phyloP scores from a whole-genome alignment of 2,797 vertebrate species.

The Onychomys leucogaster region DNA sequence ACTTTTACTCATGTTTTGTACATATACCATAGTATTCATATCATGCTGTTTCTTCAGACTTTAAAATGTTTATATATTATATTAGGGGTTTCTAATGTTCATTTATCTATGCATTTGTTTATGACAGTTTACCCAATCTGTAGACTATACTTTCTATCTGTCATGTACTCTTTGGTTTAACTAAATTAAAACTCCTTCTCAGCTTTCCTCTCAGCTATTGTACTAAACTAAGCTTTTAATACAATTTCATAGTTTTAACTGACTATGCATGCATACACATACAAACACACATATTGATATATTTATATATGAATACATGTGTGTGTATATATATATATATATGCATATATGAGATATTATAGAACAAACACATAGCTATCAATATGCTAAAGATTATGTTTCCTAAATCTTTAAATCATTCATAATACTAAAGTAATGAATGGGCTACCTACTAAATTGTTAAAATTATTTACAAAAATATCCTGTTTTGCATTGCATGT shows the following conservation, averaged over 20 bases:
- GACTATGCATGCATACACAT: not conserved
- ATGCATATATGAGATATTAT: not conserved
- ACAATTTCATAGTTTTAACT: not conserved
- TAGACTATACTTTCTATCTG: not conserved
- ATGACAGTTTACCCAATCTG: not conserved
- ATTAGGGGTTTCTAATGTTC: not conserved
- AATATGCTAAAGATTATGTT: not conserved
- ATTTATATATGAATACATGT: too few relatives aligned
- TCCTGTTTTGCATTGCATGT: not conserved
- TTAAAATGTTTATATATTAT: not conserved
- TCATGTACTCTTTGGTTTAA: not conserved
- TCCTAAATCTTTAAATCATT: not conserved
- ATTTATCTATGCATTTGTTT: not conserved
- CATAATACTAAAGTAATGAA: not conserved
- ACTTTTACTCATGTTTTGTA: not conserved
- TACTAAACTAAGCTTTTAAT: not conserved
- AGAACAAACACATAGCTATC: not conserved
- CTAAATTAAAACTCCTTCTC: not conserved
- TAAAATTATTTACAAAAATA: not conserved
- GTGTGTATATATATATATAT: fast-evolving
- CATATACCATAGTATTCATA: not conserved
- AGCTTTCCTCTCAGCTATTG: not conserved
- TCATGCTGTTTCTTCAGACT: not conserved
- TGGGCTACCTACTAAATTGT: not conserved
- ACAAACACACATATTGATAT: too few relatives aligned